Conservation (phyloP, 2,113 vertebrate species). For the Peromyscus polionotus region DNA sequence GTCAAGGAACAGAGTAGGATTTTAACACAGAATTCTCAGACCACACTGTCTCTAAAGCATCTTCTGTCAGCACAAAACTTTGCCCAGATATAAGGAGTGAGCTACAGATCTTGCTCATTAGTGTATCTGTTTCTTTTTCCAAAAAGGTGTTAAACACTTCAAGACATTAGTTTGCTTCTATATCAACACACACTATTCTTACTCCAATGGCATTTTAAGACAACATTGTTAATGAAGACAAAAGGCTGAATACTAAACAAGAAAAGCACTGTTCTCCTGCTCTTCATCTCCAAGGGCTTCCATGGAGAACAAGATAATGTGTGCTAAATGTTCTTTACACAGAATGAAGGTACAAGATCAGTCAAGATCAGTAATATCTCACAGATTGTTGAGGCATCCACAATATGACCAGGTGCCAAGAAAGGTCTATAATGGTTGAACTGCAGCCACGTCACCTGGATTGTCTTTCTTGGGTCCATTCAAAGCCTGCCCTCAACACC, state of each 20-base stretch:
- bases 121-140: not conserved
- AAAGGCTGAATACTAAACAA: slow-evolving; percentile 35
- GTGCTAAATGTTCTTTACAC: not conserved
- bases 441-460: slow-evolving; percentile 2
- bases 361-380: not conserved
- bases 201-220: slow-evolving; percentile 19
- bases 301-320: not conserved
- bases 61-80: not conserved
- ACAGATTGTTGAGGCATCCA: slow-evolving; percentile 10
- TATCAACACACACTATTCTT: slow-evolving; percentile 5
- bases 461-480: slow-evolving; percentile 1
- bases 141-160: slow-evolving; percentile 10
- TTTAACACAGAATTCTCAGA: slow-evolving; percentile 31
- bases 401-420: not conserved
- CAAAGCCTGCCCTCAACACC: not conserved
- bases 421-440: not conserved
- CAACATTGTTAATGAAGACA: not conserved
- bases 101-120: not conserved
- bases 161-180: slow-evolving; percentile 35
- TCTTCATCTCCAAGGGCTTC: not conserved
- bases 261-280: slow-evolving; percentile 11
- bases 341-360: slow-evolving; percentile 23
- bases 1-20: not conserved
- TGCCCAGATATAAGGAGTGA: not conserved
- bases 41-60: not conserved